phyloP scores from a whole-genome alignment of 2,888 invertebrate species.

The Oscheius sp. region DNA sequence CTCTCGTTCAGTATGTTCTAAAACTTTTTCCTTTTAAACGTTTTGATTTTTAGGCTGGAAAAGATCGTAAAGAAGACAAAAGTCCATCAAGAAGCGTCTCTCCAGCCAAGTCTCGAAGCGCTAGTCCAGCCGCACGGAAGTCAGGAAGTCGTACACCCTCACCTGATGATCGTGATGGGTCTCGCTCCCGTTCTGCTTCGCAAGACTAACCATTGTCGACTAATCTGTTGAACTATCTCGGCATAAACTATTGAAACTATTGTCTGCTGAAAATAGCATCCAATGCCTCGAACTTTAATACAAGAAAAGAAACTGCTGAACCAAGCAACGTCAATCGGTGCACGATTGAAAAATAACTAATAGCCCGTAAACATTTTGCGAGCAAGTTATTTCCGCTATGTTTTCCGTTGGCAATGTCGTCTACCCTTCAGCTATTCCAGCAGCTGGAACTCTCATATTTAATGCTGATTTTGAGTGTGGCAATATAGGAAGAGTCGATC shows the following conservation, averaged over 20 bases:
- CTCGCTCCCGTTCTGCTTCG: conserved; percentile 27
- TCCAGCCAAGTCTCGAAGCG: conserved; percentile 6
- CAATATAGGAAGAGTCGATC: conserved; percentile 61
- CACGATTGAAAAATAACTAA: too few relatives aligned
- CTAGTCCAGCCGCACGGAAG: neutral
- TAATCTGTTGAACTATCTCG: neutral
- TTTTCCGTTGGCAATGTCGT: conserved; percentile 72
- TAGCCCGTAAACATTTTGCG: too few relatives aligned
- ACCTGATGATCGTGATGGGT: neutral
- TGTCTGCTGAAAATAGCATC: too few relatives aligned
- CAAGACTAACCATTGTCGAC: neutral
- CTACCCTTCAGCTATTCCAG: conserved; percentile 69
- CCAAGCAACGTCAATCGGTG: too few relatives aligned
- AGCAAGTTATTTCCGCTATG: neutral
- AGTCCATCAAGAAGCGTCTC: too few relatives aligned
- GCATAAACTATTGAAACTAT: too few relatives aligned
- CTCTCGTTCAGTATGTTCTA: conserved; percentile 38
- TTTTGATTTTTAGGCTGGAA: neutral
- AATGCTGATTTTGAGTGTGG: conserved; percentile 74
- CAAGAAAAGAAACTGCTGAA: too few relatives aligned
- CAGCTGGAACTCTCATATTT: conserved; percentile 73
- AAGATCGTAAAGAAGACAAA: too few relatives aligned
- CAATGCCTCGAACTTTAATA: too few relatives aligned
- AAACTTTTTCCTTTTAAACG: neutral
- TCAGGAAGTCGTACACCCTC: conserved; percentile 24